These are phyloP conservation scores for Pardosa pseudoannulata DNA, from an alignment of 2,888 invertebrate genomes.

Conservation along the genomic window DNA sequence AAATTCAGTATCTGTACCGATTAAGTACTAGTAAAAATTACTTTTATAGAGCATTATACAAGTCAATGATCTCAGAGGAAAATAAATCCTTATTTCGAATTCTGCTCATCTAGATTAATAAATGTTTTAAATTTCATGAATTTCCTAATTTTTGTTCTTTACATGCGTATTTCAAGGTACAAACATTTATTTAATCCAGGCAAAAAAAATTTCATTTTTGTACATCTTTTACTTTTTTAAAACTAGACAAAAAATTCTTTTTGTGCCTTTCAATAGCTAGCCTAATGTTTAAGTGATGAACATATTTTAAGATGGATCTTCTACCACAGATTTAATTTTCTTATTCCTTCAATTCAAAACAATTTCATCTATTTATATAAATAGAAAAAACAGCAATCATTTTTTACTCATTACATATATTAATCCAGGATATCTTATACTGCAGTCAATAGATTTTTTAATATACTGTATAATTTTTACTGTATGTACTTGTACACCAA, in stretches of 20 bases:
- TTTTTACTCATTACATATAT: background rate
- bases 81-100: background rate
- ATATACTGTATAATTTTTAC: background rate
- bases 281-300: background rate
- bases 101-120: background rate
- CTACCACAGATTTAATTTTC: background rate
- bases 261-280: conserved; percentile 1
- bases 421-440: background rate
- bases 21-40: too few relatives aligned
- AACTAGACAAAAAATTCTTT: background rate
- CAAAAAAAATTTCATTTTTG: background rate
- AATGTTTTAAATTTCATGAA: background rate
- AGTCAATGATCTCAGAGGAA: too few relatives aligned
- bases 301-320: conserved; percentile 6
- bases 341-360: background rate
- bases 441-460: background rate
- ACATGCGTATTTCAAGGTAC: background rate
- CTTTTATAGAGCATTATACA: too few relatives aligned
- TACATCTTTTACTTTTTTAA: background rate
- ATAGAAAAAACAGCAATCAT: conserved; percentile 2
- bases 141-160: background rate
- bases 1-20: too few relatives aligned
- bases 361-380: background rate
- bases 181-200: background rate
- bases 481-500: background rate